Evolutionary conservation across 1,140 invertebrate species (phyloP), one percentile per base, ranked within the genome.

Genomic region (Akabosia matsudoensis): DNA sequence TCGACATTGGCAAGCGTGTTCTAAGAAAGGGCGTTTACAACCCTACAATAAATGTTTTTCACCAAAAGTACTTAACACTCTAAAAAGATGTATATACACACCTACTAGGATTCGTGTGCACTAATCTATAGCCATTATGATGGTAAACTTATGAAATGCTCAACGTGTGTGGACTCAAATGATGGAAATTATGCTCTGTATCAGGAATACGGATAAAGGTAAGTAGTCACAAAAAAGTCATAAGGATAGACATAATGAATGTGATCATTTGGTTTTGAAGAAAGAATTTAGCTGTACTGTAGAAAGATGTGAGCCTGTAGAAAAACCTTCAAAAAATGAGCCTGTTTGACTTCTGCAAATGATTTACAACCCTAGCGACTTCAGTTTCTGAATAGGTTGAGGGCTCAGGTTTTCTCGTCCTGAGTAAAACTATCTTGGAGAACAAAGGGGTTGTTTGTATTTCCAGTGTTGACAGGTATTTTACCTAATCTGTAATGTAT

Each of bases 1-100:
- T 18, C 37, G 7, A 18, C 37, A 7, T 18, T 18, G 18, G 37
- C 37, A 45, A 45, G 61, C n/a, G 22, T 30, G 31, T 67, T 67
- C 61, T n/a, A 3, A 67, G 61, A 67, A 67, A 7, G 28, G 7
- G 61, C 31, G 61, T 67, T 67, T 67, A 67, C 61, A 67, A n/a
- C 10, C 28, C 26, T 67, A n/a, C n/a, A 30, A 67, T 67, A 67
- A 67, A 67, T 67, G 61, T 67, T 31, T 67, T 67, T 67, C 30
- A 56, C 54, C 54, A 45, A 45, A 45, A 45, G 7, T 18, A 7
- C 18, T 45, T 45, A 10, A 7, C 18, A 10, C 37, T n/a, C n/a
- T n/a, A n/a, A n/a, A n/a, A n/a, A n/a, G n/a, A n/a, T n/a, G n/a
- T n/a, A n/a, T n/a, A n/a, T n/a, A n/a, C n/a, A n/a, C n/a, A n/a